Base-by-base conservation (phyloP, 2,888 invertebrate species). In the Eucriotettix oculatus region DNA sequence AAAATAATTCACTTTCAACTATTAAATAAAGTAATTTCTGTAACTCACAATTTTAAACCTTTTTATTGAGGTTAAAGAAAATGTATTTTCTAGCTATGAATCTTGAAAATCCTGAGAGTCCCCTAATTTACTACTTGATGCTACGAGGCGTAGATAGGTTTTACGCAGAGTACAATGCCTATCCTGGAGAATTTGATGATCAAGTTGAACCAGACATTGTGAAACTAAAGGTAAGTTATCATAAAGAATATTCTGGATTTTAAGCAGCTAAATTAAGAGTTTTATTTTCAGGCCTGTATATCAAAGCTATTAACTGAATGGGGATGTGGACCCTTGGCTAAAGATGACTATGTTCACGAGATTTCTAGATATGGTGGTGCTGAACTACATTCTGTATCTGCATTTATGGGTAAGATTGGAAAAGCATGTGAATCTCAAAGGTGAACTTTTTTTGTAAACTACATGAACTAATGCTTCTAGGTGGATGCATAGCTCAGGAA, bases 401-500 rank as follows among this genome's bases (percentile, higher is more conserved):
- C 98, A 10, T 91, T 90, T 71, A 77, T 96, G 65, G 87, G 85
- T 79, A 70, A 69, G 63, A 57, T 44, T n/a, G 43, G 16, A 5
- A n/a, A 42, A 10, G 16, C 41, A n/a, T 40, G 16, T 52, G 16
- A 16, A 16, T n/a, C 9, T 52, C 10, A 10, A 10, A 10, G 1
- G n/a, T 10, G n/a, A 7, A 12, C 40, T 17, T 57, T 17, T 55
- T 11, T 29, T 17, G 40, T 55, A 29, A 16, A 9, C n/a, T 54
- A 17, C 11, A 41, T 29, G 16, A 48, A 58, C 44, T 59, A 61
- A 58, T 58, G 52, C 57, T 74, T 69, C 62, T 71, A 73, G 91
- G 89, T 64, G 98, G 97, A 7, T 88, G 93, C 71, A 89, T 90
- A 41, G 96, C 97, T 10, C 98, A 99, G 70, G 98, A 98, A 78